Base-by-base conservation (phyloP, 2,888 invertebrate genomes). In the Drosophila antonietae region DNA sequence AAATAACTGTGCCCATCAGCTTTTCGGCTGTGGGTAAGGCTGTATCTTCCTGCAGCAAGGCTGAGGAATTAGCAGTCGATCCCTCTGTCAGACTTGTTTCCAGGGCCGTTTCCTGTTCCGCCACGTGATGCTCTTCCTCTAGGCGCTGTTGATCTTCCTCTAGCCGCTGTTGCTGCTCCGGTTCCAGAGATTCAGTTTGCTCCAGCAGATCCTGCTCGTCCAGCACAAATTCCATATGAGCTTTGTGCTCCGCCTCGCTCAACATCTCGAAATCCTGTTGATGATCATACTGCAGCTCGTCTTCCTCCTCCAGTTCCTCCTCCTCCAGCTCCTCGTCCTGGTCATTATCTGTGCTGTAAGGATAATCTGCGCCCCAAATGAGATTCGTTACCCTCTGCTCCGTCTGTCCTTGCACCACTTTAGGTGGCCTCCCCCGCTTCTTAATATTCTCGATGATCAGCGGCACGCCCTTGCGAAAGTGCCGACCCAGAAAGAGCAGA, bases 401-500 rank as follows among this genome's bases (percentile, higher is more conserved):
- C 0, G 47, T 0, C 5, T 47, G 41, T 33, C 61, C 60, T 5
- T 44, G 56, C 4, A 15, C 49, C 0, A 51, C 31, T 58, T 86
- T 86, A 0, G 86, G 90, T 0, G 90, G 86, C 15, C 86, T 72
- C 0, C 86, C 86, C 1, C 90, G 80, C 18, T 80, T 74, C 41
- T 86, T 86, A 2, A 86, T 75, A 33, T 90, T 89, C 18, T 82
- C 88, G 6, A 90, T 43, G 1, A 77, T 43, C 31, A 87, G 55
- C 0, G 90, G 87, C 0, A 89, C 83, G 4, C 91, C 91, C 71
- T 90, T 91, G 52, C 91, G 84, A 44, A 87, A 91, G 58, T 91
- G 91, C 2, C 75, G 63, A 28, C 79, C 88, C 12, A 91, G 64
- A 55, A 92, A 91, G n/a, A 82, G 63, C 1, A 91, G 72, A 52